Base-by-base conservation (phyloP, 2,113 vertebrate species). In the Tor tambroides region DNA sequence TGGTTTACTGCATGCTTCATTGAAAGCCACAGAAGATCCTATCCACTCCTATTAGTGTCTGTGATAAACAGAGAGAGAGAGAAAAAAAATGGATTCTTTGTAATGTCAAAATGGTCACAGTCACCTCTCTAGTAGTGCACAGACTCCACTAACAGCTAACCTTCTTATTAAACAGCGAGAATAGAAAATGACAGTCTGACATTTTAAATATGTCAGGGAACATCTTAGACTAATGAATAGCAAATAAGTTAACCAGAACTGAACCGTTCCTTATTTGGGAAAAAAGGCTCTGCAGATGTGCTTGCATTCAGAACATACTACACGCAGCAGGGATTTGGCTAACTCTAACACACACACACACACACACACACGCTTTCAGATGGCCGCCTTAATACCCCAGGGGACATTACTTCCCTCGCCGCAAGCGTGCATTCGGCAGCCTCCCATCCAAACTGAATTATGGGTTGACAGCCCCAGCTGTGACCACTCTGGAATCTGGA, bases 401-500 rank as follows among this genome's bases (percentile, higher is more conserved):
- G 72, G 54, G 54, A 83, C 69, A 81, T 43, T 35, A 49, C 23
- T 72, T 67, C 54, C 79, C 56, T 82, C 26, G 11, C 32, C 67
- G 26, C 79, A 32, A 86, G 79, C 21, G 56, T 78, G 56, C 67
- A 81, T 82, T 80, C 85, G 14, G 32, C 51, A 85, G 77, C 46
- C 78, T 87, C 63, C 49, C 59, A 49, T 75, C 88, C 71, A 83
- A 65, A 30, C 46, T 71, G 77, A 85, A 59, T 10, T 74, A 87
- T 46, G 80, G 49, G 65, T 28, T 46, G n/a, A 83, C 78, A 26
- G 75, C 9, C 63, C 87, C 81, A 87, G 81, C 75, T 63, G 87
- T 84, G 87, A 87, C 81, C 82, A 74, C 87, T 80, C 82, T 74
- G 59, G 83, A 87, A 89, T 87, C 77, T 85, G 83, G n/a, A 72